These are phyloP conservation scores for Amphimedon queenslandica DNA, from an alignment of 37 sponge, comb jelly and placozoan species.

Conservation along the genomic window DNA sequence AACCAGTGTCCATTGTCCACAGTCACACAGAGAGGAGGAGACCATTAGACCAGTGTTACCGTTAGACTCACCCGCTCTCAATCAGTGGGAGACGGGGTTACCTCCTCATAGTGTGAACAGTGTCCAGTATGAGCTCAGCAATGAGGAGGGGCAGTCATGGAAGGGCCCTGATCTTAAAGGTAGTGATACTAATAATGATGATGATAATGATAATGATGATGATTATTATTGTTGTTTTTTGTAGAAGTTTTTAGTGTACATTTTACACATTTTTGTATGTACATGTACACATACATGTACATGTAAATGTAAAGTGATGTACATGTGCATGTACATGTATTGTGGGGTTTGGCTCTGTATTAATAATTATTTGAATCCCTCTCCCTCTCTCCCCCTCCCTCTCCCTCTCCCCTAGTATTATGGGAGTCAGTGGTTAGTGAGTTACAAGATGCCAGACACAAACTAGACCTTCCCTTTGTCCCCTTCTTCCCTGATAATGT, in stretches of 20 bases:
- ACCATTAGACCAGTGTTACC: too few relatives aligned
- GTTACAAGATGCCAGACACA: constrained; percentile 21
- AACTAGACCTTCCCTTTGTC: constrained; percentile 39
- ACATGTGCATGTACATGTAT: not conserved
- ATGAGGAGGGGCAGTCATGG: constrained; percentile 23
- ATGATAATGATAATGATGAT: too few relatives aligned
- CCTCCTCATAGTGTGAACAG: not conserved
- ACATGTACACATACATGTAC: not conserved
- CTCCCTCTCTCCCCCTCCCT: not conserved
- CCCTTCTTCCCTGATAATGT: too few relatives aligned
- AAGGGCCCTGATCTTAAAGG: constrained; percentile 18
- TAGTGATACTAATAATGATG: too few relatives aligned
- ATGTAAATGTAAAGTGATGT: too few relatives aligned
- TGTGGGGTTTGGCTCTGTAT: not conserved
- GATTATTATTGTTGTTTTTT: too few relatives aligned
- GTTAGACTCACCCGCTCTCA: constrained; percentile 4
- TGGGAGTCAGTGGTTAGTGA: constrained; percentile 39
- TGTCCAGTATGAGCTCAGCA: constrained; percentile 12
- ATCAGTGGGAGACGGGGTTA: not conserved
- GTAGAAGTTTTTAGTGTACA: too few relatives aligned
- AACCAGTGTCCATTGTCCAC: too few relatives aligned
- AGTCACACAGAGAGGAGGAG: too few relatives aligned
- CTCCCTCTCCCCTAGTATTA: constrained; percentile 16
- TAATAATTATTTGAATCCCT: not conserved
- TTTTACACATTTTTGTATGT: too few relatives aligned